Evolutionary conservation across 2,888 invertebrate genomes (phyloP).

Genomic region (Villa cingulata): DNA sequence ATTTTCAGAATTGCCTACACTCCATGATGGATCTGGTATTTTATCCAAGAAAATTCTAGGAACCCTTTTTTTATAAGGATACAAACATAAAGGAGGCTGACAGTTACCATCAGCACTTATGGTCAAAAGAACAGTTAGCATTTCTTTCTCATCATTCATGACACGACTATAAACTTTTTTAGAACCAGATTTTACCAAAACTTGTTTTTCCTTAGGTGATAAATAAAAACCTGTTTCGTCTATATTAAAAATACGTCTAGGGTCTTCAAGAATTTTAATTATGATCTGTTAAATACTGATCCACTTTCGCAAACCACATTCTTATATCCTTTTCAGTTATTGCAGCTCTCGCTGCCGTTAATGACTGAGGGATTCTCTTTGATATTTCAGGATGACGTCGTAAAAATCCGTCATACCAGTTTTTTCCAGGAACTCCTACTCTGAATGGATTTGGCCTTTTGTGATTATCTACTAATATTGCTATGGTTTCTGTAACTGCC

Average conservation of each 20-base stretch:
- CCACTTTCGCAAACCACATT: slow-evolving; percentile 1
- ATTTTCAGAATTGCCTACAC: slow-evolving; percentile 28
- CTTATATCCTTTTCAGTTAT: slow-evolving; percentile 4
- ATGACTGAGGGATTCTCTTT: not conserved
- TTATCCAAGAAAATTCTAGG: not conserved
- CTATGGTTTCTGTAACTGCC: no score
- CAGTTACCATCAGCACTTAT: slow-evolving; percentile 20
- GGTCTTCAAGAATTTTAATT: slow-evolving; percentile 1
- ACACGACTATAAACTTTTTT: slow-evolving; percentile 19
- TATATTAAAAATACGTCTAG: slow-evolving; percentile 4
- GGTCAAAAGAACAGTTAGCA: slow-evolving; percentile 19
- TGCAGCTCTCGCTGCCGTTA: not conserved
- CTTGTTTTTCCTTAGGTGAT: slow-evolving; percentile 18
- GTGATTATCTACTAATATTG: no score
- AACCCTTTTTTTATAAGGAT: not conserved
- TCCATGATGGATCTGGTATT: slow-evolving; percentile 18
- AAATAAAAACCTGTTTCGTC: slow-evolving; percentile 18
- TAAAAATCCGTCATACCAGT: not conserved
- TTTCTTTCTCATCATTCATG: slow-evolving; percentile 18
- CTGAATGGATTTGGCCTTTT: no score
- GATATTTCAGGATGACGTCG: not conserved
- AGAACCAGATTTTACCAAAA: slow-evolving; percentile 17
- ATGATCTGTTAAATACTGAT: not conserved
- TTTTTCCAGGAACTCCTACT: not conserved
- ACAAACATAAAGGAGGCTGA: slow-evolving; percentile 19